phyloP scores from a whole-genome alignment of 37 sponge, comb jelly and placozoan species.

The Oscarella lobularis region DNA sequence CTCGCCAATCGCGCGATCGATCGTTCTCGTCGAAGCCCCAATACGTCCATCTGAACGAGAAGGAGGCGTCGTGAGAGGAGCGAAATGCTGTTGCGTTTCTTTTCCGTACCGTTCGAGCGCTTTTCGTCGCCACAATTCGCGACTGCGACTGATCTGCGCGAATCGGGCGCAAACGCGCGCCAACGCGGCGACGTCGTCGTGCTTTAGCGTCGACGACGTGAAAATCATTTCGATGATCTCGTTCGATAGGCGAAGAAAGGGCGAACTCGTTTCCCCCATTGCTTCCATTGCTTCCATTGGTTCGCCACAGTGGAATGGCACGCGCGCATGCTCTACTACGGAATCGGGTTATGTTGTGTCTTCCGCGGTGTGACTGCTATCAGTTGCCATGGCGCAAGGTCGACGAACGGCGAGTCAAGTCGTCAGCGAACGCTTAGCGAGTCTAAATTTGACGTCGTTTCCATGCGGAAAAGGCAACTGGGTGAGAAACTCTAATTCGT shows the following conservation, averaged over 20 bases:
- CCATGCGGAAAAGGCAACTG: constrained; percentile 3
- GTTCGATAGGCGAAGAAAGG: background rate
- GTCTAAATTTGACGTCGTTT: background rate
- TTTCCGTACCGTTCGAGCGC: background rate
- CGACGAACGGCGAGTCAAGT: too few relatives aligned
- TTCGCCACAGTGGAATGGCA: too few relatives aligned
- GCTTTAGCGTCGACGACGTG: background rate
- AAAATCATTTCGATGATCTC: background rate
- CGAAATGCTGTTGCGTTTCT: too few relatives aligned
- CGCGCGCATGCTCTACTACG: too few relatives aligned
- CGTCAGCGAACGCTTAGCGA: too few relatives aligned
- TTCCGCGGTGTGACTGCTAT: too few relatives aligned
- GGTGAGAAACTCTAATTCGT: constrained; percentile 14
- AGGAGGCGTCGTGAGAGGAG: too few relatives aligned
- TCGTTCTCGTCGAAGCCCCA: background rate
- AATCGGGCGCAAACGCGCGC: background rate
- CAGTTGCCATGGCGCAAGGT: too few relatives aligned
- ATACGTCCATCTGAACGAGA: background rate
- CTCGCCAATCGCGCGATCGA: background rate
- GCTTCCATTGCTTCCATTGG: too few relatives aligned
- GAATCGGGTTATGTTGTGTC: too few relatives aligned
- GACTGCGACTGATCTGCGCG: background rate
- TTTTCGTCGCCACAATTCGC: background rate
- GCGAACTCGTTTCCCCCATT: too few relatives aligned
- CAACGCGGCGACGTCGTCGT: background rate